Base-by-base conservation (phyloP, 1,140 invertebrate species). In the Heliconius eleuchia region DNA sequence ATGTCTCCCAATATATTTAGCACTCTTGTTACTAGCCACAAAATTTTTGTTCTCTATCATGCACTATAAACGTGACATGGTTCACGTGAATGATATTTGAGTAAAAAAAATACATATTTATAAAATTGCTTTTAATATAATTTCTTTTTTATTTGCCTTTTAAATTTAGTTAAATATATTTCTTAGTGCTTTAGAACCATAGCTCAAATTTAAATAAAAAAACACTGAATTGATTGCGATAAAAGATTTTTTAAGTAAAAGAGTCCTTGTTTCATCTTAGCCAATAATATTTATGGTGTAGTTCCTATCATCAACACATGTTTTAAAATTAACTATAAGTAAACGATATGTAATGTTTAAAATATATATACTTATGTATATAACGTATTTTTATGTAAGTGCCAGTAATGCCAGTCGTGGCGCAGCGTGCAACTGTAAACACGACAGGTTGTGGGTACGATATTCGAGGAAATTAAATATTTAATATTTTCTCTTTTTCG, bases 1-100 rank as follows among this genome's bases (percentile, higher is more conserved):
- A 52, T 57, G n/a, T 52, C 18, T 52, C 50, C 55, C n/a, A 23
- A 57, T 57, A 57, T 57, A 57, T 57, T 57, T 57, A 57, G 55
- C 55, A n/a, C 55, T n/a, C 9, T 23, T 57, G 55, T 57, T 57
- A 23, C 55, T 57, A 57, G n/a, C 55, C n/a, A 57, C 8, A 7
- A 57, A 23, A 4, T n/a, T 57, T 57, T 57, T 57, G 8, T 19
- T 8, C 6, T 57, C 19, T 23, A 8, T 9, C n/a, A 57, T 57
- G 55, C 55, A 23, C 9, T 8, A 57, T n/a, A 23, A 57, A 57
- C 55, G 55, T 57, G 55, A 57, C 7, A 23, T 46, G 42, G n/a
- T 57, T 57, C n/a, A 57, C 1, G 19, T 23, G 8, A 57, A 57
- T 0, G 55, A n/a, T 57, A 3, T 57, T n/a, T 16, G 4, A 46